These are phyloP conservation scores for Helleia helle DNA, from an alignment of 2,888 invertebrate species.

Conservation along the genomic window DNA sequence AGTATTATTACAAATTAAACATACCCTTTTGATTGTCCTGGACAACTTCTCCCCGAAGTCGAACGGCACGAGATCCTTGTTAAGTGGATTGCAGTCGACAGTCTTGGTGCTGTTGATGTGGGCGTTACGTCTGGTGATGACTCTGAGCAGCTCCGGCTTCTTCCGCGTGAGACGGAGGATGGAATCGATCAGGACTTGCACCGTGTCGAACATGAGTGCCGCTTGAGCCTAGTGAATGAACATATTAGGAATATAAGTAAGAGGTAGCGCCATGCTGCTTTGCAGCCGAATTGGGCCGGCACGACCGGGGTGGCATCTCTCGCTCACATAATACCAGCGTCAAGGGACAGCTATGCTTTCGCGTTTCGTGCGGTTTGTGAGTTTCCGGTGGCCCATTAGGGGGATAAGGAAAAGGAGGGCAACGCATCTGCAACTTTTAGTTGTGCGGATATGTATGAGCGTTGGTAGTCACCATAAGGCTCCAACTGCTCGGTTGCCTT, in stretches of 20 bases:
- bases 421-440: background rate
- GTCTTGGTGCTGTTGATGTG: slow-evolving; percentile 77
- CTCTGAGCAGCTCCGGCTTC: slow-evolving; percentile 84
- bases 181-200: slow-evolving; percentile 90
- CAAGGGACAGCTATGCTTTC: no score
- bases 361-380: no score
- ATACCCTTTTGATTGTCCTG: slow-evolving; percentile 84
- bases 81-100: slow-evolving; percentile 86
- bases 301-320: no score
- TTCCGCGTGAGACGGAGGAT: slow-evolving; percentile 86
- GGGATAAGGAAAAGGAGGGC: background rate
- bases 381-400: no score
- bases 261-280: no score
- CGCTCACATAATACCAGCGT: no score
- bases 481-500: no score
- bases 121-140: slow-evolving; percentile 60
- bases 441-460: no score
- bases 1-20: no score
- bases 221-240: slow-evolving; percentile 87
- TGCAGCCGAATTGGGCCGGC: no score
- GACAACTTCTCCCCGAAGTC: slow-evolving; percentile 92
- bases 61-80: slow-evolving; percentile 84
- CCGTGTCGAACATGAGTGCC: slow-evolving; percentile 95
- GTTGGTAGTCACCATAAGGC: no score
- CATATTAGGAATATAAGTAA: no score